Base-by-base conservation (phyloP, 2,888 invertebrate species). In the Ochropleura leucogaster region DNA sequence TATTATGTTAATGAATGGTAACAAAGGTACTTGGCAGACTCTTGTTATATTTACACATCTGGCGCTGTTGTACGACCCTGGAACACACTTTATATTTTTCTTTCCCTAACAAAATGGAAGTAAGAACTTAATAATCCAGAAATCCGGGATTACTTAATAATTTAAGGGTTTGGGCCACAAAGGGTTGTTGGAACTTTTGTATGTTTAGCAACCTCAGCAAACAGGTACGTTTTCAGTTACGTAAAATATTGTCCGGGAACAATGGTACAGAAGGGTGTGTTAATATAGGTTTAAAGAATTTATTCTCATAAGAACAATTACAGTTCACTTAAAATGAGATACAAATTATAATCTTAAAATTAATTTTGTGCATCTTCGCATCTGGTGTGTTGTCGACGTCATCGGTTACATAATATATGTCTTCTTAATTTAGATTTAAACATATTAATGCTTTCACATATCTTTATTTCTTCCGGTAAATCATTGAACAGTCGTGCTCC, bases 141-240 rank as follows among this genome's bases (percentile, higher is more conserved):
- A 74, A 79, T 79, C 67, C 74, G 83, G 67, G 74, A 47, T 81
- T 70, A 68, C 67, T 79, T 70, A 70, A 79, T 79, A 83, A 81
- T 81, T 83, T 80, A 70, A 60, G 51, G 18, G 72, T 66, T 72
- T 30, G 44, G 63, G 51, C 42, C 42, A 64, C 65, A 84, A 84
- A 66, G 71, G 71, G 69, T 72, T 73, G 18, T 14, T 51, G 20
- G 46, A 70, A 68, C 16, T 67, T 82, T 20, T 30, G 60, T 70
- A 70, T 83, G 79, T 83, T 62, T 51, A 47, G 74, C 59, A 55
- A 59, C 62, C 44, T 30, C 20, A 30, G 14, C 67, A 70, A 70
- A 79, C 49, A 60, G 40, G 53, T 51, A 30, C 18, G 55, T 78
- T 72, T 30, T 47, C 65, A 53, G 51, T 51, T 66, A 16, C 14